Conservation (phyloP, 2,797 vertebrate species). For the Anableps anableps region DNA sequence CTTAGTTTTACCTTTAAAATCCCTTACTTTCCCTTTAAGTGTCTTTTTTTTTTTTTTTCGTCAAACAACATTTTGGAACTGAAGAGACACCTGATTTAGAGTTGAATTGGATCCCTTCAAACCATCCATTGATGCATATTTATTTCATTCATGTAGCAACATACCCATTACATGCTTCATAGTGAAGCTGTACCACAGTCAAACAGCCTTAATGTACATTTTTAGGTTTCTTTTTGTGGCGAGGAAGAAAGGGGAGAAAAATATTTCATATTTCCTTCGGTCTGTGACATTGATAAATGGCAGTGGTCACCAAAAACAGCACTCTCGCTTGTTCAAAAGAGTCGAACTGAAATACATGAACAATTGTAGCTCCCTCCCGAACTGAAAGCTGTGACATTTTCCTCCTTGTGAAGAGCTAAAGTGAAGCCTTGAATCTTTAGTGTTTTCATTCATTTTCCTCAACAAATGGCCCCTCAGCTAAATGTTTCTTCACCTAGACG, state of each 20-base stretch:
- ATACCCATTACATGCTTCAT: background rate
- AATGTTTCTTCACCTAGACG: background rate
- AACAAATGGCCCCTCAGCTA: conserved; percentile 11
- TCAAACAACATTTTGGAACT: conserved; percentile 3
- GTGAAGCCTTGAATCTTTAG: conserved; percentile 9
- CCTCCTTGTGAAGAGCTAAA: conserved; percentile 14
- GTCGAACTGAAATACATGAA: conserved; percentile 41
- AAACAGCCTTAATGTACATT: conserved; percentile 20
- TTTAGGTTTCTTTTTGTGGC: conserved; percentile 16
- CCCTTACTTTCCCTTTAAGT: background rate
- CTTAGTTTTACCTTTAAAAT: background rate
- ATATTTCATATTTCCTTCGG: conserved; percentile 28
- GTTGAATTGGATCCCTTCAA: conserved; percentile 22
- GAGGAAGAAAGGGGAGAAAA: background rate
- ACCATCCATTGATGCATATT: conserved; percentile 9
- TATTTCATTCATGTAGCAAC: conserved; percentile 14
- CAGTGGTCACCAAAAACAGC: conserved; percentile 27
- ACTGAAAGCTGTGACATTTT: conserved; percentile 34
- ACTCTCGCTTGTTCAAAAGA: conserved; percentile 22
- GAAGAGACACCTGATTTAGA: conserved; percentile 25
- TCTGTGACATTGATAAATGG: conserved; percentile 42
- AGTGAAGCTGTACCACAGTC: conserved; percentile 23
- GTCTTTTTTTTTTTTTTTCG: background rate
- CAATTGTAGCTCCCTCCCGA: background rate
- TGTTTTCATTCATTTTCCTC: conserved; percentile 2